Base-by-base conservation (phyloP, 2,113 vertebrate species). In the Sinocyclocheilus anshuiensis region DNA sequence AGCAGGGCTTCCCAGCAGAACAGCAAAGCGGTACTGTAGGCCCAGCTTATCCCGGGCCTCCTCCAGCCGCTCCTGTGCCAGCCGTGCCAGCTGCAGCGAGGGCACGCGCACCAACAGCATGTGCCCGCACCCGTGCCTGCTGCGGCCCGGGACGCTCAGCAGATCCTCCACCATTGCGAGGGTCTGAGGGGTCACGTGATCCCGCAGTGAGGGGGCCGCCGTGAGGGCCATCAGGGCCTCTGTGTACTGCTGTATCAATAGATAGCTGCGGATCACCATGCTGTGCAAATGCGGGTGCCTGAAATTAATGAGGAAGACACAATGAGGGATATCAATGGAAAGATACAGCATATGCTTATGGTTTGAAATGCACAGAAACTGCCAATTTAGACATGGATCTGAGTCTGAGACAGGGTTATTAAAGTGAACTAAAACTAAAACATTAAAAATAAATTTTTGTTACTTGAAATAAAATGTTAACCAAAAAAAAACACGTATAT, bases 251-350 rank as follows among this genome's bases (percentile, higher is more conserved):
- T 99, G 98, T 85, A 99, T 98, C 90, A 99, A 96, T 74, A 99
- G 97, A 93, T 99, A 99, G 95, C 97, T 98, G 91, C 98, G 97
- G 84, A 99, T 95, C 86, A 99, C 98, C 98, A 98, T 99, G 93
- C 98, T 99, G 93, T 99, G 98, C 50, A 99, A 94, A 86, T 97
- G 94, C 0, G 97, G 97, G 88, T 99, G 98, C 94, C 98, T 99
- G 90, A 16, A 53, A 69, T 20, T 10, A 81, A 11, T 45, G 10
- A 45, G 42, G 42, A 67, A 67, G 1, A 16, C 4, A 45, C 13
- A 26, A 67, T 16, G 24, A 71, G 10, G 10, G 71, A 13, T 42
- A 74, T 63, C 24, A n/a, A 24, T 3, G n/a, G 59, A 24, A 10
- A 63, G 59, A 63, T 22, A 61, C 59, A 61, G 50, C 48, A 50